Conservation (phyloP, 2,888 invertebrate genomes). For the Criorhina ranunculi region DNA sequence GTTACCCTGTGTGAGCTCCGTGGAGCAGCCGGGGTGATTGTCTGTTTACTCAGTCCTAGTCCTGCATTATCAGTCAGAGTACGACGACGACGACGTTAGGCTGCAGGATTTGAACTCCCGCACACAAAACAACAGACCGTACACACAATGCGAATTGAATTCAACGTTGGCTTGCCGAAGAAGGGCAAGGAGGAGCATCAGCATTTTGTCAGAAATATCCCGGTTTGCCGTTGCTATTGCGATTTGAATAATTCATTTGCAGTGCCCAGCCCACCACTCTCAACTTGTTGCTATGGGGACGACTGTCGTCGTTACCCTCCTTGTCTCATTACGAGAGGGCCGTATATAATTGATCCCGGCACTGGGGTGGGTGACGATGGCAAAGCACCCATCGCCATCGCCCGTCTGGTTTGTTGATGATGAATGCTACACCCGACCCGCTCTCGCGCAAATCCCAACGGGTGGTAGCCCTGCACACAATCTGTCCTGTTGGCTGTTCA, state of each 20-base stretch:
- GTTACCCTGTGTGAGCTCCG: conserved; percentile 57
- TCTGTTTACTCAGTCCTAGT: conserved; percentile 71
- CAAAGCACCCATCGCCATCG: conserved; percentile 10
- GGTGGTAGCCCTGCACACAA: conserved; percentile 14
- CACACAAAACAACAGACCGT: conserved; percentile 47
- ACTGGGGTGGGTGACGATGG: conserved; percentile 17
- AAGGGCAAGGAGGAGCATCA: conserved; percentile 34
- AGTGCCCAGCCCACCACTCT: conserved; percentile 53
- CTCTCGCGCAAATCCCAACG: conserved; percentile 9
- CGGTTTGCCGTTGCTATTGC: conserved; percentile 48
- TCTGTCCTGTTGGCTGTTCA: conserved; percentile 48
- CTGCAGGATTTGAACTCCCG: conserved; percentile 64
- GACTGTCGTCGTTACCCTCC: conserved; percentile 54
- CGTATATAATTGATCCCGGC: conserved; percentile 67
- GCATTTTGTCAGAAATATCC: conserved; percentile 67
- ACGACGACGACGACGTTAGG: conserved; percentile 59
- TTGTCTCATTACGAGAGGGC: conserved; percentile 57
- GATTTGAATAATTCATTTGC: conserved; percentile 74
- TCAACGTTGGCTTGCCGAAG: conserved; percentile 20
- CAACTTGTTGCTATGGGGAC: conserved; percentile 72
- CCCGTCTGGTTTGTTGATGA: conserved; percentile 55
- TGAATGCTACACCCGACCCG: conserved; percentile 41
- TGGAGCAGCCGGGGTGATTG: conserved; percentile 39
- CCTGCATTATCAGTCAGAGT: conserved; percentile 63
- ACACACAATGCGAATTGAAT: conserved; percentile 66